Evolutionary conservation across 2,888 invertebrate species (phyloP), one percentile per base, ranked within the genome.

Genomic region (Caenorhabditis japonica): DNA sequence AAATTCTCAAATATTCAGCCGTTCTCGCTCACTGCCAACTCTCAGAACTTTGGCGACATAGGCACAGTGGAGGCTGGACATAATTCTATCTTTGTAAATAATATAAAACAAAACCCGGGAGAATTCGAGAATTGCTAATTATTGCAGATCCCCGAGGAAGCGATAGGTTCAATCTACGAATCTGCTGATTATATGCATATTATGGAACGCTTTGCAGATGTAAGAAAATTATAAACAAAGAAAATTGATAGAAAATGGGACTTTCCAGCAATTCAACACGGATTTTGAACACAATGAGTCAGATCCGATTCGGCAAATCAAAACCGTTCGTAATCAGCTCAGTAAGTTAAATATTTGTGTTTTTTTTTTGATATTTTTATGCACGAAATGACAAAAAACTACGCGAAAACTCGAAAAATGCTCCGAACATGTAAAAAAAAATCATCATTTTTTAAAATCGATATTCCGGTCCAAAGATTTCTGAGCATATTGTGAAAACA

Each of bases 111-210:
- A n/a, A n/a, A n/a, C n/a, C n/a, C n/a, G n/a, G n/a, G n/a, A n/a
- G n/a, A n/a, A 38, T n/a, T 13, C n/a, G n/a, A 21, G 17, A 4
- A 27, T 13, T 23, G 13, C 25, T 17, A 1, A 36, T 21, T 13
- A 15, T 52, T 55, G 23, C 66, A 66, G 49, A 66, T 66, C 4
- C 66, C 66, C 0, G 66, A 66, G 44, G 66, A 66, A 44, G 66
- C 23, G 5, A 13, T 66, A 7, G 33, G 41, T 8, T 49, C 66
- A 0, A 43, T 66, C 3, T 61, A 52, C 43, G 51, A 51, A 10
- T 36, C 52, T 0, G 55, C 39, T 2, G 68, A 59, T 12, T 68
- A 59, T 36, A 46, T 52, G 46, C 15, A n/a, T 4, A 59, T 68
- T 4, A 53, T 68, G 33, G 52, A 52, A 8, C 13, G 17, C 21